phyloP scores from a whole-genome alignment of 2,888 invertebrate species.

The Cheilosia scutellata region DNA sequence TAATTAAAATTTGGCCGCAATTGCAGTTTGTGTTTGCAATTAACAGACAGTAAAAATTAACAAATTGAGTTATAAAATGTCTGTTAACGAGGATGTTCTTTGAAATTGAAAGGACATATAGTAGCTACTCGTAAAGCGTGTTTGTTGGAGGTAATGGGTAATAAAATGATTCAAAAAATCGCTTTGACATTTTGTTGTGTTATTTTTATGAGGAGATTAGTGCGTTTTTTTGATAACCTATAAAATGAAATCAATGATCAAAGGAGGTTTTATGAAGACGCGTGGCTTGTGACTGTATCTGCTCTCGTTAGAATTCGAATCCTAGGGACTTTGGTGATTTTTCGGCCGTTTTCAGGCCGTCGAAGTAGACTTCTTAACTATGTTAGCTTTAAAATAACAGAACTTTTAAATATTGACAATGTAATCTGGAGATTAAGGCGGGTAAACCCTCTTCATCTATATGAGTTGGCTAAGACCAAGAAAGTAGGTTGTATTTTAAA shows the following conservation, averaged over 20 bases:
- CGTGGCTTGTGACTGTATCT: background rate
- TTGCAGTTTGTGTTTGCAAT: conserved; percentile 44
- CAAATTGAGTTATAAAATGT: conserved; percentile 69
- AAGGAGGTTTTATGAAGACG: background rate
- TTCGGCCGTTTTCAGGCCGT: too few species aligned
- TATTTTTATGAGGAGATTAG: background rate
- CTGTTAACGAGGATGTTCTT: conserved; percentile 35
- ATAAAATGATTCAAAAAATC: background rate
- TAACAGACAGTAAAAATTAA: conserved; percentile 62
- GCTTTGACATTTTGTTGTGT: background rate
- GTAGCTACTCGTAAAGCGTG: background rate
- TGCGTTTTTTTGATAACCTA: background rate
- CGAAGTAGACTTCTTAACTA: too few species aligned
- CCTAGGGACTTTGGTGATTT: too few species aligned
- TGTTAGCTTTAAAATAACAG: too few species aligned
- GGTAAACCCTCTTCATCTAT: too few species aligned
- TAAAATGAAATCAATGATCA: background rate
- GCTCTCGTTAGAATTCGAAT: too few species aligned
- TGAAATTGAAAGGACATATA: background rate
- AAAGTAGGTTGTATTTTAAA: too few species aligned
- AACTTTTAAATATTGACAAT: too few species aligned
- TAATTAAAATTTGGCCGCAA: conserved; percentile 58
- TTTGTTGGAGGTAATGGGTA: background rate
- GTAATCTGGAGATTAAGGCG: too few species aligned
- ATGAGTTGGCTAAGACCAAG: too few species aligned